Evolutionary conservation across 2,113 vertebrate genomes (phyloP).

Genomic region (Ochotona curzoniae): DNA sequence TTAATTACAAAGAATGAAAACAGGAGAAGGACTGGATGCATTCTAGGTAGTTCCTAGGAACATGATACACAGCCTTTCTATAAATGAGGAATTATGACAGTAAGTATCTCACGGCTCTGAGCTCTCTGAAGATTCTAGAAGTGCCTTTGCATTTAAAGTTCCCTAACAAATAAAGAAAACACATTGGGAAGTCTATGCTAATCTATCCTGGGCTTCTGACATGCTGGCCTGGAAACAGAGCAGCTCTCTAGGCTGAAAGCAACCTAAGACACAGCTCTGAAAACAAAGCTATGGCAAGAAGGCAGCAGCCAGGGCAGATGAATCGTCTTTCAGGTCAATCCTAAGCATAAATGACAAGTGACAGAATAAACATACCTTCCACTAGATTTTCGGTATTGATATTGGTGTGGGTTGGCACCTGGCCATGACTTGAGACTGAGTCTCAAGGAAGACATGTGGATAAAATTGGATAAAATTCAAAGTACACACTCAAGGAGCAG

Average conservation of each 20-base stretch:
- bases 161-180: conserved; percentile 37
- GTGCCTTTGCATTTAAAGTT: background rate
- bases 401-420: no score
- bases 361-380: background rate
- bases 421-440: no score
- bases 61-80: background rate
- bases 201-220: background rate
- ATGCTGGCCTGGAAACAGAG: background rate
- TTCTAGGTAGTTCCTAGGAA: conserved; percentile 27
- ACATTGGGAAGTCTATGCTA: background rate
- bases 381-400: background rate
- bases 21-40: background rate
- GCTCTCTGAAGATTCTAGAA: background rate
- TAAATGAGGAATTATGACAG: background rate
- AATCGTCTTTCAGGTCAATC: background rate
- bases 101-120: background rate
- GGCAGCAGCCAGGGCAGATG: background rate
- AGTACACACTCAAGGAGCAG: no score
- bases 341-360: background rate
- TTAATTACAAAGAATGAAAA: conserved; percentile 49
- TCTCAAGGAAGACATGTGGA: no score
- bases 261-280: background rate
- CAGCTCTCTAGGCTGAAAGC: background rate
- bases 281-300: background rate
- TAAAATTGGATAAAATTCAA: no score